Percentiles rank a stretch among this genome's conserved stretches.
These are phyloP conservation scores for Euwallacea fornicatus DNA, from an alignment of 1,140 invertebrate genomes.

Conservation along the genomic window DNA sequence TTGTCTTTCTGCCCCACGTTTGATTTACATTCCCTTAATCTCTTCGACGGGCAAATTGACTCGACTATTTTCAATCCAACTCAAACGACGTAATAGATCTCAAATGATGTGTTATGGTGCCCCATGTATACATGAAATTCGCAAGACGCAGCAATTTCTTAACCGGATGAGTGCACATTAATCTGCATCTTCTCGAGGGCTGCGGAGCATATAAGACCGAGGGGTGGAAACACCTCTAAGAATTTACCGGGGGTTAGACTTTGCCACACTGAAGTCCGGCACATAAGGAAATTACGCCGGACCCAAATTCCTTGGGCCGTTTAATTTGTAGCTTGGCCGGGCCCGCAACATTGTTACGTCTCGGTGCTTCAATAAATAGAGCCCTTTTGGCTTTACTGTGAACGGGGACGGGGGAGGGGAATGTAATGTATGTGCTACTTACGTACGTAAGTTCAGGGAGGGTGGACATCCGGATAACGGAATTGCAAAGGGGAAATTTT, in stretches of 20 bases:
- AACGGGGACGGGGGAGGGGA: neutral
- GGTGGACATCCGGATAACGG: slow-evolving; percentile 32
- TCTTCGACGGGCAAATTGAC: neutral
- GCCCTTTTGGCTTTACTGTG: slow-evolving; percentile 33
- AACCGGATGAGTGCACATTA: slow-evolving; percentile 53
- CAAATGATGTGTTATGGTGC: slow-evolving; percentile 29
- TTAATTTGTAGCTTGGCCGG: slow-evolving; percentile 48
- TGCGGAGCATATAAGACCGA: slow-evolving; percentile 24
- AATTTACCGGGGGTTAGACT: slow-evolving; percentile 41
- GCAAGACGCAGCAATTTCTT: slow-evolving; percentile 49
- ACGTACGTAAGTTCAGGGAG: slow-evolving; percentile 18
- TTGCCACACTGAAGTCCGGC: slow-evolving; percentile 44
- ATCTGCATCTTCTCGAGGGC: slow-evolving; percentile 49
- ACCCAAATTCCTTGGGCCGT: slow-evolving; percentile 49
- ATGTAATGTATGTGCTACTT: slow-evolving; percentile 36
- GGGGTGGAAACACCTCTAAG: slow-evolving; percentile 49
- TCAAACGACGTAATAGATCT: too few species aligned
- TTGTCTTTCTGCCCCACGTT: slow-evolving; percentile 6
- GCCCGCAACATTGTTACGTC: slow-evolving; percentile 43
- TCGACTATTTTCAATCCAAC: neutral
- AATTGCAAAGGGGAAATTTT: slow-evolving; percentile 24
- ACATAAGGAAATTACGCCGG: slow-evolving; percentile 50
- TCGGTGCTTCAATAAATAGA: slow-evolving; percentile 38
- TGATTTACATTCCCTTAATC: neutral
- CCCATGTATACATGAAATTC: slow-evolving; percentile 33